These are phyloP conservation scores for Eufriesea mexicana DNA, from an alignment of 1,140 invertebrate genomes.

Conservation along the genomic window DNA sequence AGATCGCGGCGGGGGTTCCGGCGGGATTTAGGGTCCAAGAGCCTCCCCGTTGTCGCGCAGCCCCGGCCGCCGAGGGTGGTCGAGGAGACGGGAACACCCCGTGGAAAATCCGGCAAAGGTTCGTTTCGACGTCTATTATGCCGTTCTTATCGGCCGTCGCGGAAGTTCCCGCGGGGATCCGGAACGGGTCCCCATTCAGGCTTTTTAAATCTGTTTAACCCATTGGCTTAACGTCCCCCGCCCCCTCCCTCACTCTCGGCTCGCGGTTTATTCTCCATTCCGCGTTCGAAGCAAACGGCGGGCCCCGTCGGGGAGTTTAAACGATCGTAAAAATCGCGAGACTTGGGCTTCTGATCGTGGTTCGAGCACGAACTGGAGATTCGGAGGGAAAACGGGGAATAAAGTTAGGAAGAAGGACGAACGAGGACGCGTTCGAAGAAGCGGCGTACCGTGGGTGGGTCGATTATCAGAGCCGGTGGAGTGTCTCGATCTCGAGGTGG, in stretches of 20 bases:
- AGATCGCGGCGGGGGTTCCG: conserved; percentile 50
- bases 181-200: conserved; percentile 27
- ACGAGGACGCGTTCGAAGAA: background rate
- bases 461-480: background rate
- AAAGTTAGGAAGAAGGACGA: background rate
- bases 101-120: conserved; percentile 37
- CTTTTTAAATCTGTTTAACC: conserved; percentile 61
- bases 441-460: background rate
- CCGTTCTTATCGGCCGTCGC: conserved; percentile 51
- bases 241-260: no score
- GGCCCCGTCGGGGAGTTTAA: background rate
- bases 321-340: background rate
- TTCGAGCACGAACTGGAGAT: background rate
- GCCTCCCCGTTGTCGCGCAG: conserved; percentile 28
- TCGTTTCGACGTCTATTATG: conserved; percentile 57
- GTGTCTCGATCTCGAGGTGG: conserved; percentile 5
- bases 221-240: background rate
- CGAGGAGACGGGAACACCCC: conserved; percentile 10
- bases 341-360: background rate
- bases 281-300: background rate
- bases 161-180: conserved; percentile 47
- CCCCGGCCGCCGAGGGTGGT: conserved; percentile 15
- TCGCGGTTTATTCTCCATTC: background rate
- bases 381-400: background rate
- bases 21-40: conserved; percentile 54